Evolutionary conservation across 2,888 invertebrate genomes (phyloP).

Genomic region (Drosophila colorata): DNA sequence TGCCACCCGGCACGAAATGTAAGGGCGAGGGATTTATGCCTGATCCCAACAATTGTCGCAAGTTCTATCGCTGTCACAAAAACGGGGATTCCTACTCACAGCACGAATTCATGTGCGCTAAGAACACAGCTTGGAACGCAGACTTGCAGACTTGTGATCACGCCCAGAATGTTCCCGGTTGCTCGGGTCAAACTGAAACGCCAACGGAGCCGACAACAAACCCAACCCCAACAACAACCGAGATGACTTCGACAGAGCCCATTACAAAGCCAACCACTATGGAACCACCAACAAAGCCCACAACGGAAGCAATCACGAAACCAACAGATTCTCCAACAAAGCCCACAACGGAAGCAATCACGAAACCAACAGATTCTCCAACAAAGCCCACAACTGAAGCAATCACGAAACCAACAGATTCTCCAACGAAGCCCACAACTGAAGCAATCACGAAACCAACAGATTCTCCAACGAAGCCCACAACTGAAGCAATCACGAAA

Average conservation of each 20-base stretch:
- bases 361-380: constrained; percentile 32
- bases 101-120: constrained; percentile 88
- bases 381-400: constrained; percentile 39
- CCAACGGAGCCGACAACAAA: constrained; percentile 53
- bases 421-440: constrained; percentile 36
- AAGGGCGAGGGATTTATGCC: constrained; percentile 88
- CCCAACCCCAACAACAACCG: constrained; percentile 18
- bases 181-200: constrained; percentile 66
- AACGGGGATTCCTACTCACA: constrained; percentile 84
- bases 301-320: constrained; percentile 36
- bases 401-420: constrained; percentile 41
- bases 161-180: constrained; percentile 82
- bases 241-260: constrained; percentile 40
- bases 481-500: constrained; percentile 36
- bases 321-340: constrained; percentile 29
- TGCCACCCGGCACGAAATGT: constrained; percentile 85
- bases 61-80: constrained; percentile 87
- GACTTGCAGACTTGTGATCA: constrained; percentile 88
- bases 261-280: constrained; percentile 42
- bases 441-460: constrained; percentile 43
- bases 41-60: constrained; percentile 87
- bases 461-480: constrained; percentile 22
- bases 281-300: constrained; percentile 25
- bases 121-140: constrained; percentile 90
- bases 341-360: constrained; percentile 35